phyloP scores from a whole-genome alignment of 1,140 invertebrate species.

The Formica selysi region DNA sequence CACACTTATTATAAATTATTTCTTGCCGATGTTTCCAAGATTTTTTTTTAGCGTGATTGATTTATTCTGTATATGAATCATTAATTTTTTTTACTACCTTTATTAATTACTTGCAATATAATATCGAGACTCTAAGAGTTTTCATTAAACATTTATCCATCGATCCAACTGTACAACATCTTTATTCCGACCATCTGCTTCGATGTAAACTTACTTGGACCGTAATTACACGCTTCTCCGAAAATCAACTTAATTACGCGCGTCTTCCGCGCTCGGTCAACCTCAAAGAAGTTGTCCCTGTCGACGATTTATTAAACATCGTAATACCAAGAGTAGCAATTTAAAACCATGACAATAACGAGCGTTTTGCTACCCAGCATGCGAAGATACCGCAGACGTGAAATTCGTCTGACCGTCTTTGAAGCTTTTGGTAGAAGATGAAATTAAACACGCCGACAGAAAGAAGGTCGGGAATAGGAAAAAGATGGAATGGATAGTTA shows the following conservation, averaged over 20 bases:
- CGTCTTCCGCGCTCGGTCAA: conserved; percentile 27
- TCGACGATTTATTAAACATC: conserved; percentile 30
- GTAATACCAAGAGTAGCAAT: conserved; percentile 35
- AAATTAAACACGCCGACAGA: conserved; percentile 48
- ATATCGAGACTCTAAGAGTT: neutral
- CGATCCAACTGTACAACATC: neutral
- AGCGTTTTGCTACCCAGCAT: conserved; percentile 23
- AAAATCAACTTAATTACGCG: conserved; percentile 51
- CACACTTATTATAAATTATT: no score
- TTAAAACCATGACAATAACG: conserved; percentile 54
- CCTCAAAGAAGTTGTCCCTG: conserved; percentile 17
- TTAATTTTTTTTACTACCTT: no score
- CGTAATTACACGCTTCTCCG: conserved; percentile 38
- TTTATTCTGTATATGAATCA: no score
- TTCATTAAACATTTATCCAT: no score
- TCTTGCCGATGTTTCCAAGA: no score
- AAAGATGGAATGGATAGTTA: neutral
- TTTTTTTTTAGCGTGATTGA: no score
- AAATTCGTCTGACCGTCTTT: conserved; percentile 50
- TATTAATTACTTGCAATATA: neutral
- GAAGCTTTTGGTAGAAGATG: neutral
- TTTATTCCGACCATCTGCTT: conserved; percentile 8
- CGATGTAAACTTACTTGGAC: neutral
- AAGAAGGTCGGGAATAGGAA: neutral
- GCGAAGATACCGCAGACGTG: conserved; percentile 17